These are phyloP conservation scores for Hippoglossus stenolepis DNA, from an alignment of 2,113 vertebrate species.

Conservation along the genomic window DNA sequence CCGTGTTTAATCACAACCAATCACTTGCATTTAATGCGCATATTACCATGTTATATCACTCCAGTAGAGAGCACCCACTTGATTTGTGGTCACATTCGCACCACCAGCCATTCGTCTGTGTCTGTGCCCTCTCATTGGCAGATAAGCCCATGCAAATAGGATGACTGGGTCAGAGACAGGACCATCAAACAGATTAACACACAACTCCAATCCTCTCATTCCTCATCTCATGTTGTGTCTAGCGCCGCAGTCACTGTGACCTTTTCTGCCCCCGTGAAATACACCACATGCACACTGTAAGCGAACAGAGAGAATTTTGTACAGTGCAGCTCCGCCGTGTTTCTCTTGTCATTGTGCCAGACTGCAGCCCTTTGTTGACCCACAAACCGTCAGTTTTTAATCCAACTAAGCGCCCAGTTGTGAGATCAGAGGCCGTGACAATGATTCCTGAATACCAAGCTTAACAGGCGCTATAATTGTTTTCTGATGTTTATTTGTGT, in stretches of 20 bases:
- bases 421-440: slow-evolving; percentile 70
- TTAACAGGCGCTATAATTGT: slow-evolving; percentile 43
- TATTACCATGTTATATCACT: not conserved
- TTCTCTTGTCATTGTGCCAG: slow-evolving; percentile 41
- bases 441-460: slow-evolving; percentile 55
- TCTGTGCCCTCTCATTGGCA: slow-evolving; percentile 66
- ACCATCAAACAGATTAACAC: slow-evolving; percentile 75
- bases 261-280: slow-evolving; percentile 30
- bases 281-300: slow-evolving; percentile 8
- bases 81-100: slow-evolving; percentile 41
- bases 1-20: not conserved
- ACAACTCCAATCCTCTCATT: slow-evolving; percentile 60
- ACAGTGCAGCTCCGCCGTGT: slow-evolving; percentile 17
- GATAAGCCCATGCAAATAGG: slow-evolving; percentile 77
- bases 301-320: not conserved
- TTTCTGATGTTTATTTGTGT: slow-evolving; percentile 36
- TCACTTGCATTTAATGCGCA: not conserved
- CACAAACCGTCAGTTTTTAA: slow-evolving; percentile 72
- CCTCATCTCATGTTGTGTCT: slow-evolving; percentile 61
- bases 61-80: not conserved
- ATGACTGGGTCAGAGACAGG: slow-evolving; percentile 73
- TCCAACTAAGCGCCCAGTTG: slow-evolving; percentile 70
- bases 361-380: slow-evolving; percentile 65
- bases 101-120: slow-evolving; percentile 18
- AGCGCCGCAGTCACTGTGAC: slow-evolving; percentile 20